These are phyloP conservation scores for Protonemura montana DNA, from an alignment of 2,888 invertebrate genomes.

Conservation along the genomic window DNA sequence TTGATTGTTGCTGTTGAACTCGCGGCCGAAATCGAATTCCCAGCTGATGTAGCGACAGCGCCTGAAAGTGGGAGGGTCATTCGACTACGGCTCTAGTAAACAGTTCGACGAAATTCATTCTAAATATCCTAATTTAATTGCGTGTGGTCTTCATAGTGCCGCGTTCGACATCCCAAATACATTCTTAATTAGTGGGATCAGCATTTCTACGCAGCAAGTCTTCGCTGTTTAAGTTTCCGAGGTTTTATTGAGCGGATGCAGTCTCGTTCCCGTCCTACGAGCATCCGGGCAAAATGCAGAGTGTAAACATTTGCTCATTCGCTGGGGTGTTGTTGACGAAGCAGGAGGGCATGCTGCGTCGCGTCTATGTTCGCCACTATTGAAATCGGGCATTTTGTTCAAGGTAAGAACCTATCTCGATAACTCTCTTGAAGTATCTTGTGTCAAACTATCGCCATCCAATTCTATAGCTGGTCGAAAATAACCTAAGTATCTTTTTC, in stretches of 20 bases:
- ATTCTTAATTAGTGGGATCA: background rate
- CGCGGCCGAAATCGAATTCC: background rate
- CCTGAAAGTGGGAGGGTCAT: conserved; percentile 4
- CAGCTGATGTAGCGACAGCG: background rate
- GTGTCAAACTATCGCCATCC: background rate
- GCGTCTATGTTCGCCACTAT: conserved; percentile 33
- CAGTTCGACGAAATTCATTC: background rate
- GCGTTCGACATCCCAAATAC: background rate
- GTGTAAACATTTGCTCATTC: conserved; percentile 40
- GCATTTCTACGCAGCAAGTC: background rate
- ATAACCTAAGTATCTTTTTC: background rate
- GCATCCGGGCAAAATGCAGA: conserved; percentile 32
- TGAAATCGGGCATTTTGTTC: conserved; percentile 15
- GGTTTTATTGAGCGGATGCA: conserved; percentile 21
- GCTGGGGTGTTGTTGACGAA: conserved; percentile 35
- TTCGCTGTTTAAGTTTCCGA: background rate
- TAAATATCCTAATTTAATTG: background rate
- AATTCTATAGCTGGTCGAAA: background rate
- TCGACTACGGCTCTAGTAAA: background rate
- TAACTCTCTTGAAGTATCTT: background rate
- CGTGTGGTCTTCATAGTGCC: background rate
- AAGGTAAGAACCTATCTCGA: conserved; percentile 17
- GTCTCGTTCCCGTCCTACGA: background rate
- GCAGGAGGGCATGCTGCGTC: conserved; percentile 33
- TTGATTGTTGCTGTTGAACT: background rate